Evolutionary conservation across 2,113 vertebrate species (phyloP).

Genomic region (Lepus europaeus): DNA sequence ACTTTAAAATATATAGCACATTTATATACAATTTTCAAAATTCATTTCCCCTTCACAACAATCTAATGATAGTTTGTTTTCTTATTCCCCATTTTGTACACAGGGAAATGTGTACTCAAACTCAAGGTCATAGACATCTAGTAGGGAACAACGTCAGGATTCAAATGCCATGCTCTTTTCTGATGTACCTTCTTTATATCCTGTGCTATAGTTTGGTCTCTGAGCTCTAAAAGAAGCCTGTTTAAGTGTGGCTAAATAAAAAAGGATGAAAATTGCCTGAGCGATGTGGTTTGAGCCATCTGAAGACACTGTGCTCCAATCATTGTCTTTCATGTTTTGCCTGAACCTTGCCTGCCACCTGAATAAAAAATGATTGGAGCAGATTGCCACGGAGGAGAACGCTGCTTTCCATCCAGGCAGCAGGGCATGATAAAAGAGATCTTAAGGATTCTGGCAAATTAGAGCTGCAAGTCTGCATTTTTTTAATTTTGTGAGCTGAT

Average conservation of each 20-base stretch:
- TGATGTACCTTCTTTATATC: conserved; percentile 65
- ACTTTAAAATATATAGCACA: conserved; percentile 45
- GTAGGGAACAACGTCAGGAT: conserved; percentile 43
- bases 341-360: conserved; percentile 76
- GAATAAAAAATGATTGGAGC: conserved; percentile 79
- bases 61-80: neutral
- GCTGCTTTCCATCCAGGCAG: conserved; percentile 71
- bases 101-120: neutral
- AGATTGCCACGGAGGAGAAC: conserved; percentile 77
- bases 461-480: conserved; percentile 65
- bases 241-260: conserved; percentile 73
- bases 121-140: conserved; percentile 48
- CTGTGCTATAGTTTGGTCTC: neutral
- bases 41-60: conserved; percentile 23
- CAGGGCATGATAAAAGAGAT: conserved; percentile 79
- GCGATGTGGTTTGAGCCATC: conserved; percentile 72
- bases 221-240: conserved; percentile 63
- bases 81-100: neutral
- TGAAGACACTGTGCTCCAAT: conserved; percentile 75
- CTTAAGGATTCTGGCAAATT: conserved; percentile 80
- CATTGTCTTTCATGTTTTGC: conserved; percentile 73
- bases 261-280: conserved; percentile 68
- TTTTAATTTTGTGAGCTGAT: conserved; percentile 78
- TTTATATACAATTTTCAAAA: conserved; percentile 38
- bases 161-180: conserved; percentile 61